Evolutionary conservation across 2,797 vertebrate genomes (phyloP), one percentile per base, ranked within the genome.

Genomic region (Tenualosa ilisha): DNA sequence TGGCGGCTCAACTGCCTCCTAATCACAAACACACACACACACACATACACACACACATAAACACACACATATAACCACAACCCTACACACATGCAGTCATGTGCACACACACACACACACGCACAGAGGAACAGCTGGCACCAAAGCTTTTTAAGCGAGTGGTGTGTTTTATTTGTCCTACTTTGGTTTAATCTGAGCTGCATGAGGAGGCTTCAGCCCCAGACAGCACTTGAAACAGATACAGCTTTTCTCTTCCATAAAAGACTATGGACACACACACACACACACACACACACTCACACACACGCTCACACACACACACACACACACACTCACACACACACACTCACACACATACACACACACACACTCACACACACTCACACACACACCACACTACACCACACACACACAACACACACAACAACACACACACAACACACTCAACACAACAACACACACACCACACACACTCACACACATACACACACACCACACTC

Each of bases 131-230:
- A 95, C 95, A 95, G 95, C 94, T 94, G 94, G 92, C 92, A 92
- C 83, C 84, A 91, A 94, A 94, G 93, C 92, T 92, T 93, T 94
- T 95, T 91, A 93, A 94, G 89, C 91, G 93, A 94, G 88, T 95
- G 94, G 92, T 90, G 91, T 94, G 92, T 94, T 95, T 93, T 91
- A 94, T 94, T 95, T 93, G 95, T 94, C 94, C 95, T 93, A 95
- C 92, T 96, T 96, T 95, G 92, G 93, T 92, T 91, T 95, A 95
- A 96, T 95, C 94, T 93, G 61, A 81, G 89, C 92, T 15, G 2
- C 51, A 91, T 87, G 89, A 87, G 92, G 92, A 89, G 3, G 82
- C 90, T 86, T 94, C 79, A 86, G 89, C 83, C 85, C 59, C 61
- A 90, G 75, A 92, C 82, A 87, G 83, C 88, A 2, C 92, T 86